Conservation (phyloP, 2,113 vertebrate species). For the Gopherus evgoodei region DNA sequence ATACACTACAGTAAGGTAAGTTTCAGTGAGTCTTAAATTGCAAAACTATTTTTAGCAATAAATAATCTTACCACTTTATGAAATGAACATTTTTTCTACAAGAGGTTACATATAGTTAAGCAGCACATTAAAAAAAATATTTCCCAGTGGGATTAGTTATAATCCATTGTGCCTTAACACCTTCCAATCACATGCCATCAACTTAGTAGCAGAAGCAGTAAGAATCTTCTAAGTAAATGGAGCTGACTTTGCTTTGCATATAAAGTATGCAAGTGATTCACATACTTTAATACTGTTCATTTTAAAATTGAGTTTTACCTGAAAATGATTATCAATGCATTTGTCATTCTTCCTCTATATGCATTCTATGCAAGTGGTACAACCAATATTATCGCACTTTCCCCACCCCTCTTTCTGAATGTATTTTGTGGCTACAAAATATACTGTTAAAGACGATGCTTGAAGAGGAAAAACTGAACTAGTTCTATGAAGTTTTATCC, state of each 20-base stretch:
- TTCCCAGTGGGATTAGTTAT: background rate
- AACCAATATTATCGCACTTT: background rate
- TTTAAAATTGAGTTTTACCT: background rate
- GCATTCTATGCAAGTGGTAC: background rate
- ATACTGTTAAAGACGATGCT: background rate
- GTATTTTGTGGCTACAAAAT: background rate
- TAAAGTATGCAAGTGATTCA: background rate
- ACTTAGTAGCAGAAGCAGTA: too few relatives aligned
- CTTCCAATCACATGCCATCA: rapidly evolving
- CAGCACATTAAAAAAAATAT: background rate
- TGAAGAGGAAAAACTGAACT: background rate
- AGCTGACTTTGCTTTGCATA: background rate
- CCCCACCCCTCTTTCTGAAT: background rate
- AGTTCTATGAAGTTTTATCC: background rate
- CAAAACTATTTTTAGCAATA: background rate
- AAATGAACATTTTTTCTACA: background rate
- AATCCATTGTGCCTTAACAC: rapidly evolving
- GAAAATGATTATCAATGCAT: background rate
- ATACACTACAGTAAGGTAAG: background rate
- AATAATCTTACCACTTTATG: constrained; percentile 7
- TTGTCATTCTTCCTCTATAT: background rate
- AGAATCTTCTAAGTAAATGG: background rate
- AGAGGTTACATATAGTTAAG: background rate
- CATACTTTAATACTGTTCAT: background rate
- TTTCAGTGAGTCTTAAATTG: background rate